Base-by-base conservation (phyloP, 2,797 vertebrate genomes). In the Coranthus polyacanthus region DNA sequence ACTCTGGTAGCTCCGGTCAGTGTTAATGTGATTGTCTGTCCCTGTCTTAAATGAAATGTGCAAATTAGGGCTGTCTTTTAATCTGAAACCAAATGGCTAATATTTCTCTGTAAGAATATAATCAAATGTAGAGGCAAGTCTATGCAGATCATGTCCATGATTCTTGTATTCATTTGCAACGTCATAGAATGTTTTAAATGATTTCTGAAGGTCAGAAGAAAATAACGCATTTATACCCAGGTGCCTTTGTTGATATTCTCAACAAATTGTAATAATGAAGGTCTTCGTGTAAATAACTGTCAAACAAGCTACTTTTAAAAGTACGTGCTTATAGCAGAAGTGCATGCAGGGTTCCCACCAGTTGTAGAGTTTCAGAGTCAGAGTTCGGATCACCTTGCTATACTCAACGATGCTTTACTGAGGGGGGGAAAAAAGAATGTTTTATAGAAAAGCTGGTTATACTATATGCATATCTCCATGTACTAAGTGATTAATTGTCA, bases 221-320 rank as follows among this genome's bases (percentile, higher is more conserved):
- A 52, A 38, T 78, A 44, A 72, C 12, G 26, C 34, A 22, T 45
- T 13, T 34, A n/a, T 21, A 32, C 37, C 53, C 12, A 41, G 45
- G 39, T 75, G 70, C 52, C 60, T 68, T 75, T 57, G 39, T 65
- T 62, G 49, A 53, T 36, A 57, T 46, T 60, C 16, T 57, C 52
- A 67, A 53, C 43, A 55, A 63, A 71, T 58, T 64, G 44, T 60
- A 53, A 24, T 73, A 22, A 36, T 91, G 79, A 88, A 90, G 85
- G 85, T 82, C 32, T 78, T 29, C 1, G 13, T 83, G 78, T 79
- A 75, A 64, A 79, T 85, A 82, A 67, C n/a, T 24, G 58, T 47
- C 22, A 75, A 58, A 61, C 37, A 60, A 70, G 50, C 63, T 66
- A 75, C n/a, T 34, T 70, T 44, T 58, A 52, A 34, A 55, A 62